phyloP scores from a whole-genome alignment of 2,113 vertebrate genomes.

The Dipodomys merriami region DNA sequence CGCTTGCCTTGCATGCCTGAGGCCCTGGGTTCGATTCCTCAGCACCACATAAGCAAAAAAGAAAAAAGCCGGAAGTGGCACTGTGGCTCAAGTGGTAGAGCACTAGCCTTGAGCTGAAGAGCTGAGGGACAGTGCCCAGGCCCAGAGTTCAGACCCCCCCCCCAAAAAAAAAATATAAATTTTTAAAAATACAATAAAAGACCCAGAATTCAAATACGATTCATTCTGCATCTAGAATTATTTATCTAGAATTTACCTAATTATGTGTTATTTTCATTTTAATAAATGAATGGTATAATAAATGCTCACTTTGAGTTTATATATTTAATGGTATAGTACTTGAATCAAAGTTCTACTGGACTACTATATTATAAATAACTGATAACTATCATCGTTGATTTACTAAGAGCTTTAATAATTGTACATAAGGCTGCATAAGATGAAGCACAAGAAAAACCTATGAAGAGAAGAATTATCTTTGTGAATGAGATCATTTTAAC shows the following conservation, averaged over 20 bases:
- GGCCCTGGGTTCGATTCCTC: no score
- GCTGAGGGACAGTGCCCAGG: no score
- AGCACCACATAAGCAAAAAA: no score
- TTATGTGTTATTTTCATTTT: neutral
- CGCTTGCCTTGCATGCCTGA: no score
- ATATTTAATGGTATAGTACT: neutral
- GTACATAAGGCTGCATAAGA: neutral
- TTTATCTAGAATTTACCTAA: neutral
- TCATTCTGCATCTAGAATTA: neutral
- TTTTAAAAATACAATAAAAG: neutral
- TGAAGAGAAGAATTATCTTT: neutral
- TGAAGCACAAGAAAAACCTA: constrained; percentile 24
- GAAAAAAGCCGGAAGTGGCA: no score
- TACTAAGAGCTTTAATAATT: constrained; percentile 32
- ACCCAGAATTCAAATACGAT: neutral
- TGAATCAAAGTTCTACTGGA: constrained; percentile 27
- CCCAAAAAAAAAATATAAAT: no score
- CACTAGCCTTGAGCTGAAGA: no score
- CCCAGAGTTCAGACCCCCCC: no score
- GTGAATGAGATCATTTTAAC: constrained; percentile 5
- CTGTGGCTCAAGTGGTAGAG: no score
- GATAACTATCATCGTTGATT: neutral
- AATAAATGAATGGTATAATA: neutral
- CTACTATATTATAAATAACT: neutral
- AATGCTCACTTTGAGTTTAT: neutral